Percentiles rank a stretch among this genome's conserved stretches.
phyloP scores from a whole-genome alignment of 2,113 vertebrate species.

The Pangasianodon gigas region DNA sequence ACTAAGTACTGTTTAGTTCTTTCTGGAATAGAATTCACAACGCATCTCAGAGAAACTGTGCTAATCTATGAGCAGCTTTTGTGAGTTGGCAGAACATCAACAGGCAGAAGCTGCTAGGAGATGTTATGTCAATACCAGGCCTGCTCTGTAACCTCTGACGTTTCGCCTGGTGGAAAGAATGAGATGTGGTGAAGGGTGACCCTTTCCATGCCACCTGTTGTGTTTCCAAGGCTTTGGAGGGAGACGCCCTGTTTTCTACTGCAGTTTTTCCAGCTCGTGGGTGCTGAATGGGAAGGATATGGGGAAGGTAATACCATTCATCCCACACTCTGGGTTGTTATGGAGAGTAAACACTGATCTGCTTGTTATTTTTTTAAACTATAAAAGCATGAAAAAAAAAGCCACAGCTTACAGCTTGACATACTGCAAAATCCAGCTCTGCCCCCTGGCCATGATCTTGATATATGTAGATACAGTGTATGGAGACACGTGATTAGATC shows the following conservation, averaged over 20 bases:
- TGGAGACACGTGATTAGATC: neutral
- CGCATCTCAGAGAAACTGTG: neutral
- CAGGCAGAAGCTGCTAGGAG: slow-evolving; percentile 40
- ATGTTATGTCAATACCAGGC: slow-evolving; percentile 52
- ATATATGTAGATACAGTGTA: neutral
- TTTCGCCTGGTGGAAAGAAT: slow-evolving; percentile 74
- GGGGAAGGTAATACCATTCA: slow-evolving; percentile 19
- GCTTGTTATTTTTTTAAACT: neutral
- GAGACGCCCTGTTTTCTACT: slow-evolving; percentile 28
- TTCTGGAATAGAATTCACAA: neutral
- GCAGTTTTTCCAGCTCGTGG: slow-evolving; percentile 59
- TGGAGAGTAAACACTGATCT: slow-evolving; percentile 23
- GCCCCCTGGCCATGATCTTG: neutral
- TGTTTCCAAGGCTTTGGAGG: slow-evolving; percentile 60
- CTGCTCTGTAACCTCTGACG: slow-evolving; percentile 63
- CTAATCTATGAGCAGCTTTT: neutral
- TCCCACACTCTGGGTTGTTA: slow-evolving; percentile 32
- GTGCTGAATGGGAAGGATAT: slow-evolving; percentile 25
- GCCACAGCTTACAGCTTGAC: neutral
- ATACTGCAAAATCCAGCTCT: neutral
- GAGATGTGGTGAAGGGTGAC: slow-evolving; percentile 60
- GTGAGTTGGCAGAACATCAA: neutral
- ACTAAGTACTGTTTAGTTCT: neutral
- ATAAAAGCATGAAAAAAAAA: neutral
- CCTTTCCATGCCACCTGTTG: slow-evolving; percentile 66